Conservation (phyloP, 2,888 invertebrate species). For the Leucoma salicis region DNA sequence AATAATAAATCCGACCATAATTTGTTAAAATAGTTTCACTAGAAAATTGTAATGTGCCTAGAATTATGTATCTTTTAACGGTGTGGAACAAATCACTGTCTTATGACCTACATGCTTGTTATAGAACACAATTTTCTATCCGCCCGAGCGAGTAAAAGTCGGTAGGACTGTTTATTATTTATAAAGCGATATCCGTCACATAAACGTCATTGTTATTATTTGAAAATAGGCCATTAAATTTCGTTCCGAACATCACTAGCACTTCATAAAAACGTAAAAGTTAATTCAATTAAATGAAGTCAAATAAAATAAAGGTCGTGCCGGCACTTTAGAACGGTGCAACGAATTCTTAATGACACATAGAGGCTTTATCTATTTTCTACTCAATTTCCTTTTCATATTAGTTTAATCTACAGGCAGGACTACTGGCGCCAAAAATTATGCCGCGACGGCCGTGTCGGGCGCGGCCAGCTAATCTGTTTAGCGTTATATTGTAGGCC, state of each 20-base stretch:
- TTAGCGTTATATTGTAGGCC: constrained; percentile 75
- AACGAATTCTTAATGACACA: constrained; percentile 80
- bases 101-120: constrained; percentile 22
- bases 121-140: constrained; percentile 16
- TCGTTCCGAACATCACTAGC: constrained; percentile 69
- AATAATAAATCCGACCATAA: constrained; percentile 35
- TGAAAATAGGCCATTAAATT: constrained; percentile 65
- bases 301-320: constrained; percentile 72
- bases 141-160: constrained; percentile 11
- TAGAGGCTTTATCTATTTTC: constrained; percentile 78
- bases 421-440: constrained; percentile 83
- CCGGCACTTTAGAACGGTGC: constrained; percentile 63
- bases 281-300: constrained; percentile 79
- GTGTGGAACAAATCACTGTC: constrained; percentile 27
- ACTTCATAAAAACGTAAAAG: constrained; percentile 75
- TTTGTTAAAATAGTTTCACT: constrained; percentile 29
- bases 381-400: constrained; percentile 82
- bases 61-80: constrained; percentile 22
- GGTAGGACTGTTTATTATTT: constrained; percentile 46
- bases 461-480: constrained; percentile 74
- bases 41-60: constrained; percentile 24
- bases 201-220: constrained; percentile 72
- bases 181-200: constrained; percentile 61
- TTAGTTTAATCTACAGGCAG: constrained; percentile 81
- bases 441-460: constrained; percentile 77